Base-by-base conservation (phyloP, 2,888 invertebrate species). In the Hedya salicella region DNA sequence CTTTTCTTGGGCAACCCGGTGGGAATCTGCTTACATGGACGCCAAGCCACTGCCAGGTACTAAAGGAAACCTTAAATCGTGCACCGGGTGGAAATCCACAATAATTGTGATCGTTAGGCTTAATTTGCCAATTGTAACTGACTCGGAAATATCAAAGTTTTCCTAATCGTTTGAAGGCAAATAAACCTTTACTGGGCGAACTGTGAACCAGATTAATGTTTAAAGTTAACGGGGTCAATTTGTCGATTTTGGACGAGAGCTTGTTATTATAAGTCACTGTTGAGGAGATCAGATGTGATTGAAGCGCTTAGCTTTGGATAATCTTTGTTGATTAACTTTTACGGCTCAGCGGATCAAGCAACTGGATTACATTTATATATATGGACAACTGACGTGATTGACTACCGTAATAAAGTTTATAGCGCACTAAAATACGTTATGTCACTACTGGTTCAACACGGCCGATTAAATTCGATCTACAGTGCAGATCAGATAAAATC, bases 91-190 rank as follows among this genome's bases (percentile, higher is more conserved):
- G 49, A 40, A 59, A 59, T 36, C 17, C 60, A 21, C 16, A 19
- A 13, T 60, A 60, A 60, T 60, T 49, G n/a, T 19, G 8, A 32
- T 42, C 32, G 19, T 63, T 63, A 49, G 17, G 30, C 49, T 40
- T 56, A 36, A 56, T 48, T 36, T 48, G 40, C 48, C 48, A 40
- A 54, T 40, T 54, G 40, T 48, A 48, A 48, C 39, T 44, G 49
- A 42, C 56, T 49, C 13, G 3, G 44, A 21, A 32, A 63, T 57
- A 42, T 56, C 14, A 63, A 62, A 62, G 36, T 63, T 57, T 25
- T 62, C 48, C 30, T 63, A 40, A 21, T 50, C 49, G 32, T 63
- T 49, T 32, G 19, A 48, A 57, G 49, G 42, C 9, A 63, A 30
- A 56, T 49, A 32, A 49, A 40, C 39, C 42, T 30, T 19, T 42